A percentile compares a stretch with the other conserved stretches of the same genome.
Evolutionary conservation across 35 echinoderm and acorn worm species (phyloP).

Genomic region (Amphiura filiformis): DNA sequence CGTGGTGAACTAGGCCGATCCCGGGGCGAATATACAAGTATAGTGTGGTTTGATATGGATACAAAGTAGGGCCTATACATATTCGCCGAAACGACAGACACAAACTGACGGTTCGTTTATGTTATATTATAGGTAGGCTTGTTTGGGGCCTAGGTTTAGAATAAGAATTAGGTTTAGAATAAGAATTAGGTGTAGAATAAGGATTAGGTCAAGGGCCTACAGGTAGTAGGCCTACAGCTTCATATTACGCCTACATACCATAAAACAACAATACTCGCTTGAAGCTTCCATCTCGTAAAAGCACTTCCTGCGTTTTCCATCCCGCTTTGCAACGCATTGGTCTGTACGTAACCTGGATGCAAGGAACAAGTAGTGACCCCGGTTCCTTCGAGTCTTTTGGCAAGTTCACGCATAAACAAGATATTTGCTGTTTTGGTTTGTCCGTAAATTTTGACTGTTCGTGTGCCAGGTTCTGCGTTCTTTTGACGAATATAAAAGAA

Average conservation of each 20-base stretch:
- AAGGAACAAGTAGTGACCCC: conserved; percentile 58
- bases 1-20: too few species aligned
- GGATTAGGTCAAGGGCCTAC: background rate
- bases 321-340: background rate
- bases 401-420: conserved; percentile 70
- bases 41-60: too few species aligned
- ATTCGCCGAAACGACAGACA: background rate
- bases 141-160: background rate
- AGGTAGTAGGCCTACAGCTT: background rate
- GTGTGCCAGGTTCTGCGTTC: background rate
- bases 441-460: conserved; percentile 25
- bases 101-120: background rate
- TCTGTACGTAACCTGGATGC: conserved; percentile 36
- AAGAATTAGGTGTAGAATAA: background rate
- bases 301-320: background rate
- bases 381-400: conserved; percentile 51
- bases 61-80: too few species aligned
- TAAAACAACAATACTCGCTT: background rate
- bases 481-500: background rate
- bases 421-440: conserved; percentile 79
- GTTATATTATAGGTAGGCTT: background rate
- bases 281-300: background rate
- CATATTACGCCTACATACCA: background rate
- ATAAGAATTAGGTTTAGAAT: background rate
- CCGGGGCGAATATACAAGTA: too few species aligned